Evolutionary conservation across 2,113 vertebrate species (phyloP).

Genomic region (Cavia porcellus): DNA sequence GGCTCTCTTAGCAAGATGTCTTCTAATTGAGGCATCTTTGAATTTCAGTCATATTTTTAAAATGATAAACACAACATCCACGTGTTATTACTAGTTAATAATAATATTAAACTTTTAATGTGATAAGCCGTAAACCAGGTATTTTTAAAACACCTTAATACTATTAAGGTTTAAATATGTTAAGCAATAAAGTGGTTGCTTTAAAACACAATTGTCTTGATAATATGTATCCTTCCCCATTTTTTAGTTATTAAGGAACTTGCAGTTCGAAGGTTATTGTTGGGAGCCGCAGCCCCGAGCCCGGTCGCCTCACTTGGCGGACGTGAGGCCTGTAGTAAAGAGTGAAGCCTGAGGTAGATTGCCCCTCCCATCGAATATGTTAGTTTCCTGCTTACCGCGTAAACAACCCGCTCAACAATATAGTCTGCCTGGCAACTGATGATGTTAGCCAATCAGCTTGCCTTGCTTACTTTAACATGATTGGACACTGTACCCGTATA

Average conservation of each 20-base stretch:
- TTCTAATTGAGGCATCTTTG: constrained; percentile 2
- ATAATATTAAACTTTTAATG: not conserved
- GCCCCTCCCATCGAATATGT: too few relatives aligned
- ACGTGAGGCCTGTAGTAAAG: too few relatives aligned
- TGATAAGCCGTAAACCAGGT: not conserved
- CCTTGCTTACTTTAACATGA: too few relatives aligned
- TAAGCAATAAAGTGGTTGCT: not conserved
- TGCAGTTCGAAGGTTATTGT: not conserved
- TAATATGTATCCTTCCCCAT: not conserved
- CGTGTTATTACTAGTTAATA: not conserved
- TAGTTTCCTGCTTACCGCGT: too few relatives aligned
- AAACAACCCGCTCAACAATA: too few relatives aligned
- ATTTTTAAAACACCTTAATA: constrained; percentile 37
- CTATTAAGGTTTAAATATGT: not conserved
- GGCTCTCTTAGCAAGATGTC: not conserved
- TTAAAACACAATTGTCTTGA: not conserved
- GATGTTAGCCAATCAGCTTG: too few relatives aligned
- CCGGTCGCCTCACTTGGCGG: too few relatives aligned
- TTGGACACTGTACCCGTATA: too few relatives aligned
- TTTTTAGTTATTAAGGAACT: not conserved
- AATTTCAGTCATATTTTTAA: constrained; percentile 14
- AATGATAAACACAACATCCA: not conserved
- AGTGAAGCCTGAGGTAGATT: too few relatives aligned
- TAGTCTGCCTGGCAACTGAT: too few relatives aligned
- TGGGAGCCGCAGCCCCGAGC: too few relatives aligned